phyloP scores from a whole-genome alignment of 1,140 invertebrate genomes.

The Drosophila sechellia region DNA sequence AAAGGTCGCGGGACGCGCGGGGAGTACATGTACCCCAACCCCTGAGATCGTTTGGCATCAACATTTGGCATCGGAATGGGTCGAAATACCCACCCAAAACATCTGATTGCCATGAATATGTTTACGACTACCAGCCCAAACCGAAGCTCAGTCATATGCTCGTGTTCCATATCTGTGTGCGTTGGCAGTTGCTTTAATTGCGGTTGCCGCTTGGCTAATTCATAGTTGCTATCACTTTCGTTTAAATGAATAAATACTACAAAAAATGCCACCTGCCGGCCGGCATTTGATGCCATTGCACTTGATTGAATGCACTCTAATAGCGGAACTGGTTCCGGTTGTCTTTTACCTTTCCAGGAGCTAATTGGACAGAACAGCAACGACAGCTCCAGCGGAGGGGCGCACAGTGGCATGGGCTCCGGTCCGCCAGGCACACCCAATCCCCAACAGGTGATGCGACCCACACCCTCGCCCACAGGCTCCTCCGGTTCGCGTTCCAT shows the following conservation, averaged over 20 bases:
- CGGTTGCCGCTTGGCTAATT: conserved; percentile 48
- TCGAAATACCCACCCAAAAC: conserved; percentile 18
- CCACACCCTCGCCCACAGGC: conserved; percentile 96
- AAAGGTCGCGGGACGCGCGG: conserved; percentile 30
- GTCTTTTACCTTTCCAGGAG: conserved; percentile 88
- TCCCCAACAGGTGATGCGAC: conserved; percentile 89
- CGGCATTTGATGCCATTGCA: conserved; percentile 37
- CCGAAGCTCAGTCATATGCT: conserved; percentile 29
- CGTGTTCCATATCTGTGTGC: not conserved
- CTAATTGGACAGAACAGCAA: conserved; percentile 93
- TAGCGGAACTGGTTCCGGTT: conserved; percentile 29
- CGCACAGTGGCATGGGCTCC: conserved; percentile 90
- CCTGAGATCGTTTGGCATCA: conserved; percentile 7
- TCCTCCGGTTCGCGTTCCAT: conserved; percentile 95
- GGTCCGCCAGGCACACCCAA: conserved; percentile 90
- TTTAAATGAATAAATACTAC: conserved; percentile 54
- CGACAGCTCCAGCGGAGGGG: conserved; percentile 89
- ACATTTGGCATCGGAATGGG: conserved; percentile 9
- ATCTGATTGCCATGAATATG: conserved; percentile 42
- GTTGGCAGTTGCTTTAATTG: conserved; percentile 33
- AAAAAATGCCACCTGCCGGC: conserved; percentile 50
- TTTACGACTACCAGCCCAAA: conserved; percentile 18
- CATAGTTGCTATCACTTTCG: conserved; percentile 61
- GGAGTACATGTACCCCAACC: not conserved
- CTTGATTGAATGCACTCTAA: conserved; percentile 22